Evolutionary conservation across 2,888 invertebrate genomes (phyloP), one percentile per base, ranked within the genome.

Genomic region (Lydus trimaculatus): DNA sequence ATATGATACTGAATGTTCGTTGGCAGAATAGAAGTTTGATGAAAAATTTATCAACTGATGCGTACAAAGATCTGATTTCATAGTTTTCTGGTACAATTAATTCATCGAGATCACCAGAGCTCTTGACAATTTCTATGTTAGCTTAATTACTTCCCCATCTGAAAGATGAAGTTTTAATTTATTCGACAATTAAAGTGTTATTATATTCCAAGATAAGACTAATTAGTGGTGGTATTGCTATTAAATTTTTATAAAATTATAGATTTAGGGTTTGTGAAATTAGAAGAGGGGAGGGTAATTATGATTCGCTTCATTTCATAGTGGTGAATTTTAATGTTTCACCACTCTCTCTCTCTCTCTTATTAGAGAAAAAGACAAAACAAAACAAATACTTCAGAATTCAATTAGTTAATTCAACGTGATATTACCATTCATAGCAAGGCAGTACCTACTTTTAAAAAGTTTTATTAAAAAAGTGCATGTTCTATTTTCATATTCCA

Each of bases 141-240:
- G 20, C 20, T 48, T 48, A 48, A 48, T 48, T 48, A 13, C 20
- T 48, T 48, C 20, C 20, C 20, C 48, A 48, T 48, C 48, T 20
- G 20, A 3, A 48, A 0, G 48, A 48, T 9, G 20, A 48, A 48
- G 48, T 48, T 48, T 48, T 48, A 48, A 48, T 48, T 48, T 48
- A 48, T 48, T 48, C 48, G 48, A 48, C 20, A 48, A 48, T 48
- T 48, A 48, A 48, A 48, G 20, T 20, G 48, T 48, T 48, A 48
- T 48, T 48, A 48, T 48, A 43, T n/a, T 43, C 43, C 9, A 20
- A 48, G 48, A 48, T 48, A 48, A 48, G 48, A 48, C 48, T 48
- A 48, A 48, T 48, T 48, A 48, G 48, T 48, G 48, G 48, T 20
- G 9, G 48, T 11, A 20, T 48, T 20, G n/a, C 48, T 20, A 48